Evolutionary conservation across 1,140 invertebrate species (phyloP).

Genomic region (Drosophila athabasca): DNA sequence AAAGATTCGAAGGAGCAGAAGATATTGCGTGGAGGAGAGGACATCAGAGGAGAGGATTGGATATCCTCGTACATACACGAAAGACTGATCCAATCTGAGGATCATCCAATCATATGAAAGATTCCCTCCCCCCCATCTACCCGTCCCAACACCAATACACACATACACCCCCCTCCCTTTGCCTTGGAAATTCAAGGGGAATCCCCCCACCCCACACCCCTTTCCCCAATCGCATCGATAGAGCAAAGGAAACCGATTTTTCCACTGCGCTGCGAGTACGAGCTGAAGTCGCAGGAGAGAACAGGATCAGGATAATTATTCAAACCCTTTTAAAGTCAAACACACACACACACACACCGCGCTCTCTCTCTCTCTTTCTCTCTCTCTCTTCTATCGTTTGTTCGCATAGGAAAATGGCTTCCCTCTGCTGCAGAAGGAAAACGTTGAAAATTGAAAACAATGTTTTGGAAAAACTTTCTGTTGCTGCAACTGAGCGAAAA

Average conservation of each 20-base stretch:
- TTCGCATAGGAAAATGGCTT: constrained; percentile 22
- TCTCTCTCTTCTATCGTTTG: background rate
- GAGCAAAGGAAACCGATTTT: too few relatives aligned
- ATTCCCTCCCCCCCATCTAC: too few relatives aligned
- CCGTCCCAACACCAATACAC: too few relatives aligned
- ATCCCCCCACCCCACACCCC: too few relatives aligned
- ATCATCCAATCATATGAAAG: too few relatives aligned
- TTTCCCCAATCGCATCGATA: too few relatives aligned
- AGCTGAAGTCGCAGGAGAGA: constrained; percentile 23
- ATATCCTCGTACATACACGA: too few relatives aligned
- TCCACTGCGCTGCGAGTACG: background rate
- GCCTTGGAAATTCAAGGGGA: too few relatives aligned
- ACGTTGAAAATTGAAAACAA: constrained; percentile 44
- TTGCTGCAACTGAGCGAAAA: constrained; percentile 26
- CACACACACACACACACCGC: constrained; percentile 30
- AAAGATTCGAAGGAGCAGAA: background rate
- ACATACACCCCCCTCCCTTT: too few relatives aligned
- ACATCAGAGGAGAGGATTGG: constrained; percentile 1
- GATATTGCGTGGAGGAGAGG: background rate
- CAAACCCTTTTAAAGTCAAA: constrained; percentile 78
- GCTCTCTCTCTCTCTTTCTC: background rate
- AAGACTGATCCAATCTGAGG: too few relatives aligned
- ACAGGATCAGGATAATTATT: constrained; percentile 77
- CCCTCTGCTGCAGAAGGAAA: constrained; percentile 16
- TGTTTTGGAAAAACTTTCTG: constrained; percentile 37